phyloP scores from a whole-genome alignment of 2,113 vertebrate species.

The Melospiza georgiana region DNA sequence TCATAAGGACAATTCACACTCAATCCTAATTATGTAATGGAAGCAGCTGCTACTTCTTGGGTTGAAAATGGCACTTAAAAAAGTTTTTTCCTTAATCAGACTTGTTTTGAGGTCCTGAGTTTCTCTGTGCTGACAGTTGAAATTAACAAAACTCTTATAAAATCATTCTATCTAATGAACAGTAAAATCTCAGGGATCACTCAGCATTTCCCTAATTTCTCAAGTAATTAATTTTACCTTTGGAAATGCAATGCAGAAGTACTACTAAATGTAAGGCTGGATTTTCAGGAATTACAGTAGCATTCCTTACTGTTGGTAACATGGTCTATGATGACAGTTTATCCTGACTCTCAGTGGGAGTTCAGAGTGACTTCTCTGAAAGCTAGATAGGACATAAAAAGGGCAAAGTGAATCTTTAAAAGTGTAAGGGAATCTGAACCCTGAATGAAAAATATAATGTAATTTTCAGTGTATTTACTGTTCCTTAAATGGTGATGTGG shows the following conservation, averaged over 20 bases:
- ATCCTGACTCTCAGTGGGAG: neutral
- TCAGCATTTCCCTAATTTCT: neutral
- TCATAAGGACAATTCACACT: neutral
- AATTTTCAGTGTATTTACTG: neutral
- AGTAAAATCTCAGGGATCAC: neutral
- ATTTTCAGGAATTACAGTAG: neutral
- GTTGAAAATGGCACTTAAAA: neutral
- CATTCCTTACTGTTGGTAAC: neutral
- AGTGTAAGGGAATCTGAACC: neutral
- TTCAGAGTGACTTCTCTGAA: neutral
- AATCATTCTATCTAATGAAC: neutral
- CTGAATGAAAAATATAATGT: neutral
- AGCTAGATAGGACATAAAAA: neutral
- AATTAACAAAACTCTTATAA: neutral
- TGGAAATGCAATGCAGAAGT: neutral
- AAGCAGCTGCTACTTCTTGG: neutral
- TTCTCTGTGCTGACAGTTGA: neutral
- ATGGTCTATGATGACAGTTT: neutral
- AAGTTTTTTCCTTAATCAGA: neutral
- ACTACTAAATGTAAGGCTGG: no score
- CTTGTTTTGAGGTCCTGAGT: neutral
- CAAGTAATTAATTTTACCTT: neutral
- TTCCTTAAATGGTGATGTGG: neutral
- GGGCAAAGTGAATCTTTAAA: neutral
- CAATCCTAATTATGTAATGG: neutral